Conservation (phyloP, 2,797 vertebrate genomes). For the Aldrovandia affinis region DNA sequence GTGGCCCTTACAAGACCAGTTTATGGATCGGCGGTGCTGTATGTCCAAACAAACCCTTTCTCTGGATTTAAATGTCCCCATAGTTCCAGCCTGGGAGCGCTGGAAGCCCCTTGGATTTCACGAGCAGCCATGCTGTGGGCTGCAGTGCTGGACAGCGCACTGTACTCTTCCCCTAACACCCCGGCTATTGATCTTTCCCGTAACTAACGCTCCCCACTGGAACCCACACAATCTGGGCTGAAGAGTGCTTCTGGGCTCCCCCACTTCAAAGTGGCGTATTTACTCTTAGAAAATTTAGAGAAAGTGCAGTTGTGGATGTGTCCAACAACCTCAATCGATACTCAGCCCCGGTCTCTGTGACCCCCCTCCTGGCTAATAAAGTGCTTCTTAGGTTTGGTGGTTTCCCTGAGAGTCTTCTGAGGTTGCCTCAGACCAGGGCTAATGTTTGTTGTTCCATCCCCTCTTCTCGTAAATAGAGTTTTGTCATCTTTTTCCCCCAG, state of each 20-base stretch:
- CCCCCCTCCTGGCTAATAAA: slow-evolving; percentile 92
- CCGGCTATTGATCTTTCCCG: slow-evolving; percentile 99
- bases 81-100: not conserved
- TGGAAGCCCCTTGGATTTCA: slow-evolving; percentile 64
- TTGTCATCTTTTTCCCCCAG: slow-evolving; percentile 8
- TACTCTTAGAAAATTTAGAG: slow-evolving; percentile 99
- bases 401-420: slow-evolving; percentile 91
- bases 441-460: slow-evolving; percentile 92
- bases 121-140: slow-evolving; percentile 75
- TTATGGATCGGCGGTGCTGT: not conserved
- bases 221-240: slow-evolving; percentile 96
- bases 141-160: slow-evolving; percentile 89
- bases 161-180: slow-evolving; percentile 92
- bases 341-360: slow-evolving; percentile 88
- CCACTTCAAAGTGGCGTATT: slow-evolving; percentile 99
- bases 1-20: not conserved
- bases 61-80: not conserved
- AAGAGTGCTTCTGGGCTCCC: slow-evolving; percentile 93
- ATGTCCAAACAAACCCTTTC: not conserved
- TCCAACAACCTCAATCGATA: slow-evolving; percentile 97
- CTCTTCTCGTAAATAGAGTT: slow-evolving; percentile 92
- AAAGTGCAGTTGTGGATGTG: slow-evolving; percentile 99
- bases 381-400: slow-evolving; percentile 95
- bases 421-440: slow-evolving; percentile 90
- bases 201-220: slow-evolving; percentile 97